Conservation (phyloP, 2,888 invertebrate species). For the Apotomis turbidana region DNA sequence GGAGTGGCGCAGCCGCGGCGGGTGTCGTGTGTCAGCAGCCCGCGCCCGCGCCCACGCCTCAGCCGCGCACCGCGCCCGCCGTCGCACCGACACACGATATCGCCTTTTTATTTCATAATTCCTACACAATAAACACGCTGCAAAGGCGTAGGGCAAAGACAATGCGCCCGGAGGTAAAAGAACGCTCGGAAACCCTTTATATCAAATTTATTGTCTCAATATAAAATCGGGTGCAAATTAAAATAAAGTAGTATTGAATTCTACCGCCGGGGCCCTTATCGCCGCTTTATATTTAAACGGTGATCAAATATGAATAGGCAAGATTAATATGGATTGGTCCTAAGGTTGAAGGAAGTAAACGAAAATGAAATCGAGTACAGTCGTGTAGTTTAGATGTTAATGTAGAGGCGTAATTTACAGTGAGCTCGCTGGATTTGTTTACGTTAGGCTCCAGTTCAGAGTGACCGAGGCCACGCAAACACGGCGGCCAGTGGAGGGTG, state of each 20-base stretch:
- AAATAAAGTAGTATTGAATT: slow-evolving; percentile 69
- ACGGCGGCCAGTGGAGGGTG: slow-evolving; percentile 30
- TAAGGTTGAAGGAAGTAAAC: slow-evolving; percentile 42
- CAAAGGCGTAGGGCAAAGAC: slow-evolving; percentile 81
- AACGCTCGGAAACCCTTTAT: slow-evolving; percentile 81
- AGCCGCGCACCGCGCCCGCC: slow-evolving; percentile 54
- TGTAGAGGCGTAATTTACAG: slow-evolving; percentile 17
- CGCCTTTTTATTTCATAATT: slow-evolving; percentile 82
- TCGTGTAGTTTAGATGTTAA: slow-evolving; percentile 4
- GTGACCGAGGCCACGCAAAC: slow-evolving; percentile 23
- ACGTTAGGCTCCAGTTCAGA: slow-evolving; percentile 10
- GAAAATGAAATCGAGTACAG: slow-evolving; percentile 25
- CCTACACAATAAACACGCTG: slow-evolving; percentile 74
- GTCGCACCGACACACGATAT: slow-evolving; percentile 78
- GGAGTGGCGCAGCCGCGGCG: slow-evolving; percentile 52
- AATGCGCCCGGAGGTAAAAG: slow-evolving; percentile 81
- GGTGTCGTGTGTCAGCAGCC: slow-evolving; percentile 67
- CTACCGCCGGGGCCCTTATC: slow-evolving; percentile 57
- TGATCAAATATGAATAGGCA: slow-evolving; percentile 44
- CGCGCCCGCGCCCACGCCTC: slow-evolving; percentile 56
- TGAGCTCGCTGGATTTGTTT: slow-evolving; percentile 21
- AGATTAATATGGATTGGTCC: slow-evolving; percentile 42
- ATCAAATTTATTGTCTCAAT: slow-evolving; percentile 81
- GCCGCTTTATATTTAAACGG: slow-evolving; percentile 56
- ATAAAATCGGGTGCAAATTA: slow-evolving; percentile 84